phyloP scores from a whole-genome alignment of 2,888 invertebrate genomes.

The Tiliacea citrago region DNA sequence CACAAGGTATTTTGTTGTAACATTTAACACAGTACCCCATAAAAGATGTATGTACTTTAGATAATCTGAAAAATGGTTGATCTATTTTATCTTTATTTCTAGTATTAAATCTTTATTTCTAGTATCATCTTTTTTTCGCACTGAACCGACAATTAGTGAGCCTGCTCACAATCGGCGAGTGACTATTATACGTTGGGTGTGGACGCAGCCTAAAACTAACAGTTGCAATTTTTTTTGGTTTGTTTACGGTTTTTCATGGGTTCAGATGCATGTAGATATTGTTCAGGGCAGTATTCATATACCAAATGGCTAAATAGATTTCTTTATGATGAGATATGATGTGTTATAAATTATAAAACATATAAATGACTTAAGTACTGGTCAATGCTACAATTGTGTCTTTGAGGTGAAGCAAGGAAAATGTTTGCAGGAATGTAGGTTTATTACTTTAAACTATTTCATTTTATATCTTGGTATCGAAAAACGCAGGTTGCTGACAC shows the following conservation, averaged over 20 bases:
- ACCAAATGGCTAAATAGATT: conserved; percentile 86
- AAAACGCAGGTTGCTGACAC: conserved; percentile 8
- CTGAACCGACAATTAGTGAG: neutral
- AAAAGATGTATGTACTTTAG: no score
- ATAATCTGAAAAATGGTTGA: no score
- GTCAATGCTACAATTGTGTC: conserved; percentile 61
- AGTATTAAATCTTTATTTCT: no score
- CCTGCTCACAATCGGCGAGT: neutral
- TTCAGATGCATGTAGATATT: conserved; percentile 70
- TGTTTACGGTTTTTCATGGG: conserved; percentile 59
- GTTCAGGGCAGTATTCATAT: conserved; percentile 87
- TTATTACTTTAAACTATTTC: conserved; percentile 24
- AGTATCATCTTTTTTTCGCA: neutral
- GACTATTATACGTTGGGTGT: neutral
- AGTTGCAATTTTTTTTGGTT: conserved; percentile 39
- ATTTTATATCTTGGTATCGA: conserved; percentile 4
- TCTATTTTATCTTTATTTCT: no score
- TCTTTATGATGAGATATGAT: conserved; percentile 75
- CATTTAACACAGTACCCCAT: no score
- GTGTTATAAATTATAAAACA: conserved; percentile 65
- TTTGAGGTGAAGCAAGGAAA: conserved; percentile 62
- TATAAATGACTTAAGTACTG: conserved; percentile 54
- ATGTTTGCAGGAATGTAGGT: conserved; percentile 2
- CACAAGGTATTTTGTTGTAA: no score
- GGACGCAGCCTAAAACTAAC: neutral